phyloP scores from a whole-genome alignment of 1,140 invertebrate genomes.

The Radopholus similis region DNA sequence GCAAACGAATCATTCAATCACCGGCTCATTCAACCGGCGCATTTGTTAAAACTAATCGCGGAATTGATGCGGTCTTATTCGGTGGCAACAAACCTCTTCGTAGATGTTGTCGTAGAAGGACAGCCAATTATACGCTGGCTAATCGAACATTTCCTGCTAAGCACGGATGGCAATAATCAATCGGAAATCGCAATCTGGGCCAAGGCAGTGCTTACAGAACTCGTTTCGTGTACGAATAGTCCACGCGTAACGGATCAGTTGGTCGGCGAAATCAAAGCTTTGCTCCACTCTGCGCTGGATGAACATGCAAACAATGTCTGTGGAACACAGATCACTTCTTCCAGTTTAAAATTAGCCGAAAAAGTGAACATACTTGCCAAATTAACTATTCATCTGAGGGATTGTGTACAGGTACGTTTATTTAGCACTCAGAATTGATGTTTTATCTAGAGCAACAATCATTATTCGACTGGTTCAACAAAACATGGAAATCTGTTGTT shows the following conservation, averaged over 20 bases:
- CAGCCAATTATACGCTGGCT: constrained; percentile 19
- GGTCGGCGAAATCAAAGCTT: constrained; percentile 21
- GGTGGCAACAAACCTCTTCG: not conserved
- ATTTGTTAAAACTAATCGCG: constrained; percentile 18
- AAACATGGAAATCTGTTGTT: constrained; percentile 15
- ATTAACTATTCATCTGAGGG: constrained; percentile 10
- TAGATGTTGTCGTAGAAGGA: constrained; percentile 4
- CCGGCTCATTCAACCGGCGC: not conserved
- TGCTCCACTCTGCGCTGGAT: constrained; percentile 7
- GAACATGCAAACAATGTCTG: not conserved
- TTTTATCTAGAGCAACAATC: constrained; percentile 13
- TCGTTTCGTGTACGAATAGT: constrained; percentile 7
- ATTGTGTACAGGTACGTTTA: not conserved
- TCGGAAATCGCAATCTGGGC: constrained; percentile 12
- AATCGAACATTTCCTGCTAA: constrained; percentile 30
- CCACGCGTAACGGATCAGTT: constrained; percentile 11
- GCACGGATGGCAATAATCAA: not conserved
- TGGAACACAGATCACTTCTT: not conserved
- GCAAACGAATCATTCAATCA: no score
- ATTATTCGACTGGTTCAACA: constrained; percentile 2
- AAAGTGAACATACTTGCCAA: constrained; percentile 3
- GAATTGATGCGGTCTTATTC: constrained; percentile 27
- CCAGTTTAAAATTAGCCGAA: constrained; percentile 8
- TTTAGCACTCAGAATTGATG: not conserved
- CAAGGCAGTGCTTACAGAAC: constrained; percentile 22